These are phyloP conservation scores for Coelopa frigida DNA, from an alignment of 1,140 invertebrate species.

Conservation along the genomic window DNA sequence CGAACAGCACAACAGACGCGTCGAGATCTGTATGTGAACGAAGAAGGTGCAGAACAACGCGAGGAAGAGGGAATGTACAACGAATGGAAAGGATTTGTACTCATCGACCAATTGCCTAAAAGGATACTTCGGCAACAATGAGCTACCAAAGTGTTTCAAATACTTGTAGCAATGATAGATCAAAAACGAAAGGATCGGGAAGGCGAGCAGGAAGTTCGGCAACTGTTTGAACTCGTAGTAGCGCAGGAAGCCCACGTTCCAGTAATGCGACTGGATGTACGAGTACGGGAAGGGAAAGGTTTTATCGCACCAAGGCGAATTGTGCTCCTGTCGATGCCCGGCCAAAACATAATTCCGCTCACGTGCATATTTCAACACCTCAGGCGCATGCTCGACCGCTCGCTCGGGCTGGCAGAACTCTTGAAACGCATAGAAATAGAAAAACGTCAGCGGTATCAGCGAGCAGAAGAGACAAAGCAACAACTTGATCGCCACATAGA, in stretches of 20 bases:
- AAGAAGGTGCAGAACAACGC: conserved; percentile 70
- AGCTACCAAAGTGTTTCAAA: conserved; percentile 47
- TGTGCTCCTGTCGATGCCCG: conserved; percentile 32
- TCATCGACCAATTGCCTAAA: conserved; percentile 22
- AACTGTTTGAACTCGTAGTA: conserved; percentile 89
- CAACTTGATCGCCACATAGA: conserved; percentile 21
- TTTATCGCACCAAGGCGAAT: conserved; percentile 67
- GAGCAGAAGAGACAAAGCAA: conserved; percentile 19
- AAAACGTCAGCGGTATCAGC: conserved; percentile 24
- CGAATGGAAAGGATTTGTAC: conserved; percentile 51
- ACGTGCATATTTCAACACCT: conserved; percentile 54
- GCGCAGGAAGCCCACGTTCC: conserved; percentile 85
- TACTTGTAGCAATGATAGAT: conserved; percentile 32
- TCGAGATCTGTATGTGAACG: conserved; percentile 87
- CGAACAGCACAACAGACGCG: conserved; percentile 72
- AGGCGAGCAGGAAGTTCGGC: conserved; percentile 86
- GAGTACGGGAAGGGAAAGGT: conserved; percentile 75
- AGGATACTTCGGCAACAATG: conserved; percentile 5
- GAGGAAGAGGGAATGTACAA: conserved; percentile 72
- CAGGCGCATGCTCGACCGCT: conserved; percentile 25
- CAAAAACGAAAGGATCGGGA: conserved; percentile 63
- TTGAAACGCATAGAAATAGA: conserved; percentile 30
- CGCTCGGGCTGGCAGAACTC: conserved; percentile 23
- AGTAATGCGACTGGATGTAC: conserved; percentile 81
- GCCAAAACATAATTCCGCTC: conserved; percentile 48